Percentiles rank a stretch among this genome's conserved stretches.
Conservation (phyloP, 2,113 vertebrate genomes). For the Xiphophorus maculatus region DNA sequence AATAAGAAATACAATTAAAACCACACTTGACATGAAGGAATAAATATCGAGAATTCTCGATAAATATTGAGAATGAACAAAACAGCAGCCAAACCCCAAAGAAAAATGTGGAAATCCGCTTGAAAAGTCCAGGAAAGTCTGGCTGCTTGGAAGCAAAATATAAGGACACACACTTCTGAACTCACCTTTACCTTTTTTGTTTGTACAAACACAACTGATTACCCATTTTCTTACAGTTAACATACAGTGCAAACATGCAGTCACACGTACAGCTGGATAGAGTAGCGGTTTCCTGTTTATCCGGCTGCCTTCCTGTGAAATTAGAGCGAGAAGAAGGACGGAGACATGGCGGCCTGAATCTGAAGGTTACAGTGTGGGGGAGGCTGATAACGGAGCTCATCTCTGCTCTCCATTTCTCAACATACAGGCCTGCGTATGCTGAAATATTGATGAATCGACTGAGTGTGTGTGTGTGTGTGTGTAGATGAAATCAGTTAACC, state of each 20-base stretch:
- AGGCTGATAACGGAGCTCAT: conserved; percentile 29
- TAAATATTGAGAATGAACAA: background rate
- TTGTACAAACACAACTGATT: conserved; percentile 3
- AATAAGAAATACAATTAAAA: no score
- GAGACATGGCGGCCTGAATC: background rate
- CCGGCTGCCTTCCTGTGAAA: conserved; percentile 21
- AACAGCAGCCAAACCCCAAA: background rate
- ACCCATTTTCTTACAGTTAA: background rate
- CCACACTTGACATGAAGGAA: background rate
- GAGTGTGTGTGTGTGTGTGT: conserved; percentile 42
- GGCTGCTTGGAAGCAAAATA: background rate
- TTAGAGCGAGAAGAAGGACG: conserved; percentile 23
- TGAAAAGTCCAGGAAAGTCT: background rate
- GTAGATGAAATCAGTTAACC: background rate
- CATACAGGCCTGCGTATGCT: conserved; percentile 53
- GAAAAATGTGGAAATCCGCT: background rate
- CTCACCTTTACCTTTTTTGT: background rate
- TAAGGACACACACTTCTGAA: background rate
- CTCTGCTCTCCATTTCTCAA: conserved; percentile 60
- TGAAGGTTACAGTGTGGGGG: conserved; percentile 24
- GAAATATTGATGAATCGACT: conserved; percentile 79
- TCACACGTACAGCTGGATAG: background rate
- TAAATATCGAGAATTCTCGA: background rate
- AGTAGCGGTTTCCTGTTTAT: conserved; percentile 19
- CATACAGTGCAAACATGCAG: background rate